phyloP scores from a whole-genome alignment of 2,888 invertebrate species.

The Amphimallon solstitiale region DNA sequence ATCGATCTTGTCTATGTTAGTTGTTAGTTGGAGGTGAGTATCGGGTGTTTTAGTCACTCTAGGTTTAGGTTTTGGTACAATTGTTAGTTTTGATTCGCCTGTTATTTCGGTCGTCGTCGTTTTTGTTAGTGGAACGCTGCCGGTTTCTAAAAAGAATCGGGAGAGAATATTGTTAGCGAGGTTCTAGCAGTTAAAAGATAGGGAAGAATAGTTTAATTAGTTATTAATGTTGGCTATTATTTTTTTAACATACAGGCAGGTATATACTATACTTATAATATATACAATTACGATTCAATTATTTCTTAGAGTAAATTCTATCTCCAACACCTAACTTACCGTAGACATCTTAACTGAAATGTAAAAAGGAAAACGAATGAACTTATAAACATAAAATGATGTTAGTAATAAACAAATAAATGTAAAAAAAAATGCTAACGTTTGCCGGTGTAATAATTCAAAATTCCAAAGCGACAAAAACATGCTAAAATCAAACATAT shows the following conservation, averaged over 20 bases:
- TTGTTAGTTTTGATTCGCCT: constrained; percentile 53
- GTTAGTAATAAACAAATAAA: constrained; percentile 48
- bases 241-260: constrained; percentile 51
- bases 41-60: constrained; percentile 54
- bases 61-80: constrained; percentile 54
- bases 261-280: constrained; percentile 44
- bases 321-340: constrained; percentile 46
- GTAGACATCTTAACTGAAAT: constrained; percentile 38
- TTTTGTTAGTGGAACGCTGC: constrained; percentile 59
- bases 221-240: constrained; percentile 21
- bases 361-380: constrained; percentile 38
- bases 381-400: constrained; percentile 45
- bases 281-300: too few species aligned
- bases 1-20: constrained; percentile 39
- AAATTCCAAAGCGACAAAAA: constrained; percentile 42
- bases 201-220: constrained; percentile 27
- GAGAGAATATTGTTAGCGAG: constrained; percentile 61
- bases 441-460: constrained; percentile 44
- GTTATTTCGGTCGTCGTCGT: constrained; percentile 51
- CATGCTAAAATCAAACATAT: constrained; percentile 61
- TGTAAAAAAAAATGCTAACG: constrained; percentile 46
- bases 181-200: constrained; percentile 55
- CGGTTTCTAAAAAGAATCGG: constrained; percentile 63
- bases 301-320: constrained; percentile 14
- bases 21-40: constrained; percentile 48